Base-by-base conservation (phyloP, 1,140 invertebrate species). In the Drosophila tristis region DNA sequence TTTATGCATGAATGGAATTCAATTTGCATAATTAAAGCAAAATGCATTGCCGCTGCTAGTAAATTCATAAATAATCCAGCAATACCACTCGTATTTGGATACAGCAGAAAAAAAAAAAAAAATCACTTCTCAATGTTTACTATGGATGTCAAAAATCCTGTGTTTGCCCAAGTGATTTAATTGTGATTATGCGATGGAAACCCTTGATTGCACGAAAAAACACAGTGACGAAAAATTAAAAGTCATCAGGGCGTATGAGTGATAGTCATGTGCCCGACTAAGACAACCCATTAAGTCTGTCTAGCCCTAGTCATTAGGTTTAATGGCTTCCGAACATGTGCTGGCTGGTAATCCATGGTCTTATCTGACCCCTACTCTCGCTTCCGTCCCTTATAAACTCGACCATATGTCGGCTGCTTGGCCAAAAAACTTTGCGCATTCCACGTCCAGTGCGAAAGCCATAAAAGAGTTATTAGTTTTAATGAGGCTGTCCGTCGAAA, bases 1-100 rank as follows among this genome's bases (percentile, higher is more conserved):
- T 85, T 85, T 80, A 80, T 85, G 80, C 76, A 68, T 80, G 80
- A 80, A 76, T 66, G 76, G 53, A 85, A 70, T 80, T 80, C 80
- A 85, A 85, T 85, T 85, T 85, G 67, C 80, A 85, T 85, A 85
- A 85, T 85, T 85, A 85, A 85, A 79, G 47, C 58, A 59, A 85
- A 85, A 80, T 85, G 80, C 80, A 80, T 80, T 64, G 50, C 65
- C 62, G 45, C 57, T 57, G 59, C 44, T 63, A 55, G 44, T 42
- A 62, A 80, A 80, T 74, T 61, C 55, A 74, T 64, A 75, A 65
- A 62, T 78, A 62, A 68, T 62, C 43, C 58, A 54, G 16, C 9
- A 48, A 26, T 16, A 49, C n/a, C n/a, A n/a, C 47, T 59, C 39
- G 50, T 13, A 26, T 23, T 59, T 15, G 66, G 35, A 72, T 75